These are phyloP conservation scores for Apoda limacodes DNA, from an alignment of 2,888 invertebrate species.

Conservation along the genomic window DNA sequence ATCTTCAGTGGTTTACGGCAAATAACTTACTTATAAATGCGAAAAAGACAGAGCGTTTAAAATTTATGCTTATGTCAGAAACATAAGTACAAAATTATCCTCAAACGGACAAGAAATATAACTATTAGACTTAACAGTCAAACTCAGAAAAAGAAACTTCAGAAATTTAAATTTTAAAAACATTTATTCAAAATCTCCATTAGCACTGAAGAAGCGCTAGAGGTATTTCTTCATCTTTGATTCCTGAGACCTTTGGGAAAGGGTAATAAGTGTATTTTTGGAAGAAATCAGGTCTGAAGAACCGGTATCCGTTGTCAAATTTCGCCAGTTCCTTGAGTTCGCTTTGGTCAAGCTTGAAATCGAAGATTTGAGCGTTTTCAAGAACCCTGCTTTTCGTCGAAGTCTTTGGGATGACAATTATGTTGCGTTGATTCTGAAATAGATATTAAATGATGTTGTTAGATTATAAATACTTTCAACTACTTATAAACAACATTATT, in stretches of 20 bases:
- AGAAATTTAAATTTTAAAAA: too few relatives aligned
- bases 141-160: too few relatives aligned
- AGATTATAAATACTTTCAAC: too few relatives aligned
- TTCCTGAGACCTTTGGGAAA: slow-evolving; percentile 28
- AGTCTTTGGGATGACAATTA: slow-evolving; percentile 42
- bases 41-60: too few relatives aligned
- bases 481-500: too few relatives aligned
- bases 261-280: slow-evolving; percentile 36
- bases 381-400: slow-evolving; percentile 33
- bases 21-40: too few relatives aligned
- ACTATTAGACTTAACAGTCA: too few relatives aligned
- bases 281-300: slow-evolving; percentile 31
- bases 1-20: too few relatives aligned
- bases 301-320: slow-evolving; percentile 41
- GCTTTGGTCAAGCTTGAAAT: slow-evolving; percentile 33
- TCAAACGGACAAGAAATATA: too few relatives aligned
- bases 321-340: slow-evolving; percentile 31
- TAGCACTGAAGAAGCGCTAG: slow-evolving; percentile 21
- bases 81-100: too few relatives aligned
- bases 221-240: slow-evolving; percentile 23
- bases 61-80: too few relatives aligned
- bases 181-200: slow-evolving; percentile 27
- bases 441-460: too few relatives aligned
- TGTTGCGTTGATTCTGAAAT: slow-evolving; percentile 43
- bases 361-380: slow-evolving; percentile 49